Percentiles rank a stretch among this genome's conserved stretches.
Conservation (phyloP, 1,140 invertebrate species). For the Rhysida immarginata region DNA sequence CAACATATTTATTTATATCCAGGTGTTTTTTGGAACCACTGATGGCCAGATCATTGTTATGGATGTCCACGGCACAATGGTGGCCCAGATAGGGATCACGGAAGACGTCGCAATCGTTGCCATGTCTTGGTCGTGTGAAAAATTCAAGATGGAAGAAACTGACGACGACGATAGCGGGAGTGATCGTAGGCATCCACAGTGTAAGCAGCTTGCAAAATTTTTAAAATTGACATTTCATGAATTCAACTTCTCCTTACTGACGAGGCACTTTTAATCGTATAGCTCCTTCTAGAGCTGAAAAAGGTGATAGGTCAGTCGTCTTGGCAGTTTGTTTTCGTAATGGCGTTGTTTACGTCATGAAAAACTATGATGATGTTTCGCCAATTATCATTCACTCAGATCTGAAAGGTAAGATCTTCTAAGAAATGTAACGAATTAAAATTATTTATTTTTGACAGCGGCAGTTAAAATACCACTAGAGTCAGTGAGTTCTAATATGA, state of each 20-base stretch:
- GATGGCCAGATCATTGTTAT: slow-evolving; percentile 86
- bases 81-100: slow-evolving; percentile 70
- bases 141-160: slow-evolving; percentile 94
- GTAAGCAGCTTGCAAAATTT: neutral
- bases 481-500: no score
- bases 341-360: slow-evolving; percentile 72
- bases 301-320: slow-evolving; percentile 28
- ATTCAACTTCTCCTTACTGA: neutral
- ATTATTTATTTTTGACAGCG: no score
- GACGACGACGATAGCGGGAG: slow-evolving; percentile 42
- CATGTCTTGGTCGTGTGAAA: slow-evolving; percentile 93
- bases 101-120: slow-evolving; percentile 58
- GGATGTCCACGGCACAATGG: slow-evolving; percentile 88
- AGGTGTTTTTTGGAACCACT: slow-evolving; percentile 89
- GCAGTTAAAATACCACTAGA: no score
- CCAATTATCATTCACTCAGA: slow-evolving; percentile 69
- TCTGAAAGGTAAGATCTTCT: slow-evolving; percentile 46
- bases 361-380: slow-evolving; percentile 81
- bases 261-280: no score
- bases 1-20: neutral
- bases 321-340: slow-evolving; percentile 75
- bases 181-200: neutral
- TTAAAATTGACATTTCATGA: neutral
- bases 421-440: no score
- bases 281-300: neutral